These are phyloP conservation scores for Campylomormyrus tamandua DNA, from an alignment of 2,113 vertebrate species.

Conservation along the genomic window DNA sequence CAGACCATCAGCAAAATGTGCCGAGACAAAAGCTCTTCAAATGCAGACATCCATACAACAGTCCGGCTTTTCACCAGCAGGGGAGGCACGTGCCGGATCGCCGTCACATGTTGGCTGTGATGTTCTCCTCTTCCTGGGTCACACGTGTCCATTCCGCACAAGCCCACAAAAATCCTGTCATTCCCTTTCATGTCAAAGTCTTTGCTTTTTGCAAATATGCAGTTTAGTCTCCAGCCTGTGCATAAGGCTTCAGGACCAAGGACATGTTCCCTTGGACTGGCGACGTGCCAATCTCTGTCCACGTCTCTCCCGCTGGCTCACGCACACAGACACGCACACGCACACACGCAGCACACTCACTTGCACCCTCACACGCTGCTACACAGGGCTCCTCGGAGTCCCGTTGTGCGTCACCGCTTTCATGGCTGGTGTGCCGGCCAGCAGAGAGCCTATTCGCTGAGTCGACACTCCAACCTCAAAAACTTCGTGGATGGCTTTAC, in stretches of 20 bases:
- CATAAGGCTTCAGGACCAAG: slow-evolving; percentile 46
- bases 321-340: slow-evolving; percentile 26
- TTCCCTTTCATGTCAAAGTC: slow-evolving; percentile 25
- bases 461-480: slow-evolving; percentile 90
- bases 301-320: slow-evolving; percentile 24
- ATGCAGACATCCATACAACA: not conserved
- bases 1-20: not conserved
- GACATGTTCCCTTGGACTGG: slow-evolving; percentile 46
- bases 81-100: not conserved
- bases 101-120: not conserved
- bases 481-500: slow-evolving; percentile 98
- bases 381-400: slow-evolving; percentile 84
- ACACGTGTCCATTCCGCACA: not conserved
- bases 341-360: slow-evolving; percentile 20
- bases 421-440: slow-evolving; percentile 71
- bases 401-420: slow-evolving; percentile 90
- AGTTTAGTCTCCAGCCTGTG: slow-evolving; percentile 23
- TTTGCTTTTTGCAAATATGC: slow-evolving; percentile 27
- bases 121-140: not conserved
- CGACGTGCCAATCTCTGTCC: not conserved
- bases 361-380: slow-evolving; percentile 35
- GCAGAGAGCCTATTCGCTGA: slow-evolving; percentile 69
- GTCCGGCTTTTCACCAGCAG: not conserved
- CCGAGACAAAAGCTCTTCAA: not conserved
- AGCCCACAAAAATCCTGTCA: not conserved